Base-by-base conservation (phyloP, 35 echinoderm and acorn worm species). In the Chiridota heheva region DNA sequence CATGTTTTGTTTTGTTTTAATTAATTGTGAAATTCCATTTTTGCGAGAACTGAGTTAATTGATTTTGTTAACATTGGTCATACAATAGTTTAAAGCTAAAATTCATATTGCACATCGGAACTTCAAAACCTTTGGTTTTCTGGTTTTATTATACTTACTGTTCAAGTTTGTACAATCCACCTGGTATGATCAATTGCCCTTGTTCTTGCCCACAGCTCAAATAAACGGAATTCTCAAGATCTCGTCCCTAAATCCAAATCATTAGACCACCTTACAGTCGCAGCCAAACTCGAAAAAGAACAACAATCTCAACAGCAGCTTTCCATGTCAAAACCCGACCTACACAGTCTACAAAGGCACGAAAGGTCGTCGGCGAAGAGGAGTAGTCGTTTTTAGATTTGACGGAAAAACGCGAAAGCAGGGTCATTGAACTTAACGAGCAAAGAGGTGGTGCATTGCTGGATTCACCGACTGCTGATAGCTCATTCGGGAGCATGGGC, bases 371-470 rank as follows among this genome's bases (percentile, higher is more conserved):
- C 84, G 22, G 70, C 51, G 8, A 86, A 92, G 72, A 39, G 92
- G 31, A 77, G 87, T 40, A 90, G 87, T 16, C 48, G 76, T 0
- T 86, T 96, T 70, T 96, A 4, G 87, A 96, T 31, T 60, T 96
- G 46, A 90, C 82, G 15, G 92, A 96, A 71, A 96, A 96, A 72
- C 76, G 92, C 18, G 92, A 96, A 62, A 96, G 92, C 63, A 66
- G 92, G 7, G 72, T 96, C 56, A 27, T 96, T 33, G 92, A 96
- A 73, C 72, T 96, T 25, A 90, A 90, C 39, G 92, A 96, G 39
- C 92, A 96, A 40, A 30, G 92, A 7, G 87, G 87, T 24, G 82
- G 81, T 30, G 59, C 82, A 20, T 53, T 96, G 7, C 36, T 96
- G 7, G 90, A 93, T 36, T 91, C 88, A 30, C 88, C 88, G 1